Evolutionary conservation across 35 echinoderm and acorn worm species (phyloP).

Genomic region (Lytechinus variegatus): DNA sequence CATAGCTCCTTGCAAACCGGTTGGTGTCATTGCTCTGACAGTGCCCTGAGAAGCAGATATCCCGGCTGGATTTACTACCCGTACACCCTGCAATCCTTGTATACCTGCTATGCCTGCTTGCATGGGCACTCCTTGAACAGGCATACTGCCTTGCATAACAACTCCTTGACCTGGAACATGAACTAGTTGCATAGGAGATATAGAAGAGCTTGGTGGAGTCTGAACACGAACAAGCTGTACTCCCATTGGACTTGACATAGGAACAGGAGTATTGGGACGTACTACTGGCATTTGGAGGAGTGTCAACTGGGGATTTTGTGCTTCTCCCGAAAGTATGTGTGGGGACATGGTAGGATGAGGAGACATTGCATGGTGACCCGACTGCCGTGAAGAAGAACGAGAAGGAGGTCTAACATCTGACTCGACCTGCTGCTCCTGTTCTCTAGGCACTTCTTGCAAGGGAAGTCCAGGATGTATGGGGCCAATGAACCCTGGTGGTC

Average conservation of each 20-base stretch:
- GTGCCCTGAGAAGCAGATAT: neutral
- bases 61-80: neutral
- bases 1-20: conserved; percentile 23
- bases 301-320: neutral
- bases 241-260: conserved; percentile 31
- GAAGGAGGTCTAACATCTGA: conserved; percentile 22
- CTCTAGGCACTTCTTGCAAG: conserved; percentile 15
- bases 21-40: conserved; percentile 9
- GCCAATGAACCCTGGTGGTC: conserved; percentile 52
- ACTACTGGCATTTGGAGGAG: conserved; percentile 26
- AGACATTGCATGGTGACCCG: neutral
- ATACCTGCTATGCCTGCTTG: neutral
- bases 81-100: neutral
- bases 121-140: neutral
- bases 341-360: conserved; percentile 7
- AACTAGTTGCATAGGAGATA: conserved; percentile 34
- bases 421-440: conserved; percentile 34
- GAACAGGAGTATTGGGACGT: conserved; percentile 41
- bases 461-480: conserved; percentile 42
- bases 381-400: conserved; percentile 5
- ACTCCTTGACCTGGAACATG: conserved; percentile 29
- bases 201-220: conserved; percentile 36
- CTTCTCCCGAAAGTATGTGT: neutral
- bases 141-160: neutral
- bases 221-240: conserved; percentile 28